Percentiles rank a stretch among this genome's conserved stretches.
These are phyloP conservation scores for Alaudala cheleensis DNA, from an alignment of 2,113 vertebrate genomes.

Conservation along the genomic window DNA sequence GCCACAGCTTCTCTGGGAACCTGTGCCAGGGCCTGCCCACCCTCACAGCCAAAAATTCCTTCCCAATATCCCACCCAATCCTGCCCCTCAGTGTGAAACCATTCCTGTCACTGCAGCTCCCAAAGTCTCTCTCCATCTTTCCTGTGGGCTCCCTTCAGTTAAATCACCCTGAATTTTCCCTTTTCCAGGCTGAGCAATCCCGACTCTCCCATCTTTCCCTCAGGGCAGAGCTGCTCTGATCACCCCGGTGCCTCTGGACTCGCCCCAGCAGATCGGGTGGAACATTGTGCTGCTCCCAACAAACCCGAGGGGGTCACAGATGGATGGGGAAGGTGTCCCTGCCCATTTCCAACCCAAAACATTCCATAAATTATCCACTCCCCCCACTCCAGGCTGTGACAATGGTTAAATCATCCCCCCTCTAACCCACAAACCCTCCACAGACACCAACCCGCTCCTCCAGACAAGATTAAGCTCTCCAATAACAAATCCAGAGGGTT, in stretches of 20 bases:
- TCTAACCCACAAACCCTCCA: background rate
- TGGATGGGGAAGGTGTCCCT: background rate
- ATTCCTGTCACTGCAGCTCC: background rate
- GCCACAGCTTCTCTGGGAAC: background rate
- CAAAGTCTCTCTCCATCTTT: background rate
- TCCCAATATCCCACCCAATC: fast-evolving
- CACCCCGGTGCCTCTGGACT: background rate
- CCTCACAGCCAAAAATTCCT: fast-evolving
- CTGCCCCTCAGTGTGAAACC: background rate
- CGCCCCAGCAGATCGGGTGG: background rate
- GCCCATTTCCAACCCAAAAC: background rate
- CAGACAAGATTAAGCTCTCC: background rate
- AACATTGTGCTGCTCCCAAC: fast-evolving
- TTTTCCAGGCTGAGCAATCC: background rate
- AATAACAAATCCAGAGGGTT: background rate
- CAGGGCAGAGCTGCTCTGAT: fast-evolving
- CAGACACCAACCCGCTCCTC: fast-evolving
- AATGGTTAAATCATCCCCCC: background rate
- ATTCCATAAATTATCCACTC: background rate
- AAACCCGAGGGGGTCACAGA: fast-evolving
- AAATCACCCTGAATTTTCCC: background rate
- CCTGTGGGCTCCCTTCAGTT: background rate
- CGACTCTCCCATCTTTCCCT: background rate
- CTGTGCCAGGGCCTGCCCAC: fast-evolving
- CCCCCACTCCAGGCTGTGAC: background rate